These are phyloP conservation scores for Crotalus horridus DNA, from an alignment of 2,113 vertebrate species.

Conservation along the genomic window DNA sequence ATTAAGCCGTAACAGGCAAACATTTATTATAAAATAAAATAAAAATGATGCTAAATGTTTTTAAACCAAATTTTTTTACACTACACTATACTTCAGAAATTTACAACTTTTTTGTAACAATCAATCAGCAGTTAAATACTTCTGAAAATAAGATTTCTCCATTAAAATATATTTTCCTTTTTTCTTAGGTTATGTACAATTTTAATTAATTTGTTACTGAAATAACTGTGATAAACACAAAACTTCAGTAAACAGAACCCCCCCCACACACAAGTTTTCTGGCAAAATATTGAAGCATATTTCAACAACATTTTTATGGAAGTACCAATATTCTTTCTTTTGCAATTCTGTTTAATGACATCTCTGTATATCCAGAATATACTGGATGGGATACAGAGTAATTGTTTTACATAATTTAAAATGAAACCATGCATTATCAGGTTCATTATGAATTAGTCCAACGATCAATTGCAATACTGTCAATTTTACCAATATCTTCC, in stretches of 20 bases:
- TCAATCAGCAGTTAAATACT: slow-evolving; percentile 80
- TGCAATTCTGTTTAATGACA: slow-evolving; percentile 58
- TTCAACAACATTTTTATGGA: slow-evolving; percentile 36
- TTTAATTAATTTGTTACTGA: slow-evolving; percentile 66
- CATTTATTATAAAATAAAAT: slow-evolving; percentile 43
- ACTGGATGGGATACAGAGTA: not conserved
- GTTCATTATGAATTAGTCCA: not conserved
- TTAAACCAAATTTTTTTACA: slow-evolving; percentile 67
- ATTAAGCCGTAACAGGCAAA: slow-evolving; percentile 60
- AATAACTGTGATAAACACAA: slow-evolving; percentile 59
- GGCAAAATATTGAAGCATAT: slow-evolving; percentile 42
- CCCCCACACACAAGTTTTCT: slow-evolving; percentile 1
- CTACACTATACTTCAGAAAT: slow-evolving; percentile 77
- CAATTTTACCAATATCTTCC: not conserved
- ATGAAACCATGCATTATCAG: slow-evolving; percentile 45
- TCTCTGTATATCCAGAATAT: slow-evolving; percentile 4
- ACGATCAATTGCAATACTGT: not conserved
- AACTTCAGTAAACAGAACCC: slow-evolving; percentile 47
- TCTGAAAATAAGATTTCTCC: slow-evolving; percentile 77
- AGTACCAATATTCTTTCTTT: slow-evolving; percentile 16
- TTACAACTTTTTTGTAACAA: slow-evolving; percentile 80
- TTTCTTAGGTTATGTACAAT: slow-evolving; percentile 75
- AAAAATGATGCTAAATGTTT: slow-evolving; percentile 63
- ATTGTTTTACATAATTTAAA: slow-evolving; percentile 43
- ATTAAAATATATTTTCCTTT: slow-evolving; percentile 78